phyloP scores from a whole-genome alignment of 2,888 invertebrate genomes.

The Merodon equestris region DNA sequence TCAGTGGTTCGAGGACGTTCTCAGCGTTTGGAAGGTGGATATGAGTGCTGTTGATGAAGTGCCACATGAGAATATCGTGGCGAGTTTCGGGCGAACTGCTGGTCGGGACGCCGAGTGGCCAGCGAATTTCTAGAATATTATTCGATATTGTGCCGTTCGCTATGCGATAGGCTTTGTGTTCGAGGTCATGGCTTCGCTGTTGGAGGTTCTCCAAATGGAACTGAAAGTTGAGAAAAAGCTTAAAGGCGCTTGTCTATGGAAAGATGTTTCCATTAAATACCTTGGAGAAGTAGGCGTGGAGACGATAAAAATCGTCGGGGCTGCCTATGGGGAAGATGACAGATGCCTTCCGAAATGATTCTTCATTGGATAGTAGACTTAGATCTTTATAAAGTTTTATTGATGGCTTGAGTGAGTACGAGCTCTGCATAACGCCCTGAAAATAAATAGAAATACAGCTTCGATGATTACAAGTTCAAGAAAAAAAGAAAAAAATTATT shows the following conservation, averaged over 20 bases:
- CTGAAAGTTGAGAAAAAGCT: conserved; percentile 71
- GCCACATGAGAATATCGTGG: conserved; percentile 92
- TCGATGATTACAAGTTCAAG: no score
- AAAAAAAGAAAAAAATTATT: background rate
- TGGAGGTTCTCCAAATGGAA: conserved; percentile 79
- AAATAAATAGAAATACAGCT: conserved; percentile 29
- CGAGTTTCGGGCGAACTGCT: conserved; percentile 85
- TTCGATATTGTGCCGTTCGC: conserved; percentile 80
- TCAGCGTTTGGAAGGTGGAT: conserved; percentile 90
- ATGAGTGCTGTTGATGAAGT: conserved; percentile 91
- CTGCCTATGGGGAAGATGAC: conserved; percentile 84
- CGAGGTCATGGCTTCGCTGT: conserved; percentile 74
- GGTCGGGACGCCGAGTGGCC: conserved; percentile 88
- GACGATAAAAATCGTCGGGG: conserved; percentile 83
- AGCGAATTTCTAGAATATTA: conserved; percentile 81
- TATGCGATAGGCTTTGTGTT: conserved; percentile 77
- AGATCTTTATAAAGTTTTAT: conserved; percentile 79
- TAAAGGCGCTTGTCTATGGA: background rate
- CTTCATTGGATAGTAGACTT: conserved; percentile 75
- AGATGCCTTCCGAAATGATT: conserved; percentile 81
- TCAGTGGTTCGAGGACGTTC: conserved; percentile 83
- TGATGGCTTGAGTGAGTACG: conserved; percentile 74
- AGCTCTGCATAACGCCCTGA: conserved; percentile 75
- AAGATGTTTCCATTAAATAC: conserved; percentile 80
- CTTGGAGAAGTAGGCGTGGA: conserved; percentile 86